Evolutionary conservation across 2,113 vertebrate genomes (phyloP), one percentile per base, ranked within the genome.

Genomic region (Muscicapa adusta): DNA sequence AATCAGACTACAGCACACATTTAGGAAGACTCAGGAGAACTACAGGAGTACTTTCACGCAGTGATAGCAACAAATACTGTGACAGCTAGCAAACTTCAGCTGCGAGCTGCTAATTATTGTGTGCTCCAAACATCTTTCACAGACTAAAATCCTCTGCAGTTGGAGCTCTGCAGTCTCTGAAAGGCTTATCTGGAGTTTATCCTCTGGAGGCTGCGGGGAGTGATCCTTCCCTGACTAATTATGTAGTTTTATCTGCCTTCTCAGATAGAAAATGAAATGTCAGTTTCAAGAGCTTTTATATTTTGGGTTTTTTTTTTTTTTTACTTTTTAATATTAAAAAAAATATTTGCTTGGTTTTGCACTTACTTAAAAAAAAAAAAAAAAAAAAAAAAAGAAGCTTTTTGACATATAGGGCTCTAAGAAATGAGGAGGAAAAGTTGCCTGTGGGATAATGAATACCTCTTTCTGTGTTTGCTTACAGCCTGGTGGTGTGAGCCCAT

Each of bases 41-140:
- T 82, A 66, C 28, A 76, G 54, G 51, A 85, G 29, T 75, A 79
- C 54, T 88, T 94, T 79, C 81, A 91, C 60, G 70, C 73, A 63
- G 84, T 40, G 87, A 95, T 40, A 94, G 61, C 70, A 91, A 92
- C 61, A 88, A 91, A 91, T 78, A 75, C 61, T 78, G 58, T 78
- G 87, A 89, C 84, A 96, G 87, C 77, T 78, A 91, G 87, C 43
- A 77, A 94, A 95, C 77, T 78, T 93, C 53, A 43, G 48, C 83
- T 81, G 43, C 38, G 57, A 95, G 58, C 40, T 91, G 61, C 76
- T 93, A 92, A 94, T 94, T 93, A 93, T 78, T 40, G 33, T 36
- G 56, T 89, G 72, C 62, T 92, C 75, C 58, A 90, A 92, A 79
- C 0, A 7, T 89, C 84, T 74, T 92, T 88, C 78, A 70, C 58